Evolutionary conservation across 2,113 vertebrate species (phyloP), one percentile per base, ranked within the genome.

Genomic region (Hippocampus abdominalis): DNA sequence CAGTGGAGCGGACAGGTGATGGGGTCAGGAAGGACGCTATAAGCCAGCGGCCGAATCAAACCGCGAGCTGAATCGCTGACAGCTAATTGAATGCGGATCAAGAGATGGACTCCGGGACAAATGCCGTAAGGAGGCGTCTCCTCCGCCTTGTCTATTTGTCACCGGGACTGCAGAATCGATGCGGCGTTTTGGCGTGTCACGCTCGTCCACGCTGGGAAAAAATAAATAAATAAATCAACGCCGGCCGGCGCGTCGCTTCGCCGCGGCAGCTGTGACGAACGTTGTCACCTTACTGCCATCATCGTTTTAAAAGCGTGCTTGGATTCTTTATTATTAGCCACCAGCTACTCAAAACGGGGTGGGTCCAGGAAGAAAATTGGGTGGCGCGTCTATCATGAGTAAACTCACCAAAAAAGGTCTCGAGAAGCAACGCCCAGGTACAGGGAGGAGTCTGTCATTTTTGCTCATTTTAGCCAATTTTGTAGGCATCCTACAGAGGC

Each of bases 101-200:
- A 36, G 64, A 71, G 74, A 81, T 59, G 66, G 56, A 77, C 63
- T 15, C 5, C 23, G 40, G 57, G 64, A 65, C 61, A 51, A 36
- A 60, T 65, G 53, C 29, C 44, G 60, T 42, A 59, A 63, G 64
- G 66, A 73, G 78, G 70, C 15, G 64, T 73, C 51, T 69, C 77
- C 51, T 69, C 77, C 66, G 69, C 80, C 72, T 70, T 75, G 68
- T 66, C 80, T 67, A 71, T 84, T 81, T 76, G 83, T 88, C 87
- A 89, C 77, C 79, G 87, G 76, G 69, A 68, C 89, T 90, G 73
- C 84, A 66, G 80, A 76, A 92, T 89, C 85, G 87, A 84, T 87
- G 57, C 25, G 57, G 27, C 57, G 57, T 60, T 60, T 59, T 36
- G 32, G 1, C 23, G 32, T 7, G 27, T 32, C 27, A 18, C 57